Evolutionary conservation across 2,797 vertebrate species (phyloP).

Genomic region (Numenius phaeopus): DNA sequence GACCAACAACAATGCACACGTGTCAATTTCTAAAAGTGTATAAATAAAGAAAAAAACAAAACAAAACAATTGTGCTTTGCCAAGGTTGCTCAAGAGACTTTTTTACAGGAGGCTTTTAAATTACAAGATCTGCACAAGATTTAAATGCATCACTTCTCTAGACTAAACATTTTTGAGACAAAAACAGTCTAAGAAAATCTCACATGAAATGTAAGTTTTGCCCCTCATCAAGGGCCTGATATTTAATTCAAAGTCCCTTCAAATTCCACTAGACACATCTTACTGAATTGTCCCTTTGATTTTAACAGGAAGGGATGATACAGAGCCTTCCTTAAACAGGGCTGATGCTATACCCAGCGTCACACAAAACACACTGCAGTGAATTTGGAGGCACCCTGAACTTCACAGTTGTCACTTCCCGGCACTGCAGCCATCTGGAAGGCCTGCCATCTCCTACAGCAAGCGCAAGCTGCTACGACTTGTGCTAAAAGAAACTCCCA

Average conservation of each 20-base stretch:
- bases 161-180: background rate
- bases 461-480: slow-evolving; percentile 52
- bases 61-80: background rate
- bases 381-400: slow-evolving; percentile 54
- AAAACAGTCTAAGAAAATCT: background rate
- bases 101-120: slow-evolving; percentile 1
- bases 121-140: background rate
- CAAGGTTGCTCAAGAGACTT: background rate
- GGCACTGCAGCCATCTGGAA: slow-evolving; percentile 56
- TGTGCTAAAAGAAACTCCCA: slow-evolving; percentile 36
- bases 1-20: background rate
- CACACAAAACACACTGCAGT: slow-evolving; percentile 56
- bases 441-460: slow-evolving; percentile 52
- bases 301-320: slow-evolving; percentile 32
- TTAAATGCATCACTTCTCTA: background rate
- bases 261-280: background rate
- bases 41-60: background rate
- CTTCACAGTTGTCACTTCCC: slow-evolving; percentile 69
- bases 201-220: background rate
- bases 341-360: slow-evolving; percentile 21
- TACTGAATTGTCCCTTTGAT: slow-evolving; percentile 15
- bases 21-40: background rate
- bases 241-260: slow-evolving; percentile 17
- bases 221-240: background rate
- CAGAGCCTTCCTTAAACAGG: slow-evolving; percentile 33